Evolutionary conservation across 2,113 vertebrate species (phyloP).

Genomic region (Anhinga rufa): DNA sequence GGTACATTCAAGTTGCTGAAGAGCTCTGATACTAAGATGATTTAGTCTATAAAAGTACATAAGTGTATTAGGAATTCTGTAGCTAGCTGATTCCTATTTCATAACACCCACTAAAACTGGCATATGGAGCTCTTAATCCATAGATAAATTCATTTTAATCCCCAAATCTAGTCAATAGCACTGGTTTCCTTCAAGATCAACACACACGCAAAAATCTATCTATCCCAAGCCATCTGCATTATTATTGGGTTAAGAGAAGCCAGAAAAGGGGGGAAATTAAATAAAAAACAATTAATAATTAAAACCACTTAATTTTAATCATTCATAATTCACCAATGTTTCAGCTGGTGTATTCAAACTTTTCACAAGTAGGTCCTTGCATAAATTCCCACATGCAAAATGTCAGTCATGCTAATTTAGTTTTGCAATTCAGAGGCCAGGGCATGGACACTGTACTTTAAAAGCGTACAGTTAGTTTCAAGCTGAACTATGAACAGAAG

Average conservation of each 20-base stretch:
- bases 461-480: neutral
- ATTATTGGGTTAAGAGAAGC: neutral
- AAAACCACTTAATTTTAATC: neutral
- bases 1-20: slow-evolving; percentile 20
- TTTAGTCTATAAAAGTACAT: slow-evolving; percentile 13
- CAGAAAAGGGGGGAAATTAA: neutral
- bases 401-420: neutral
- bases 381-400: slow-evolving; percentile 31
- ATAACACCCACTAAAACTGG: neutral
- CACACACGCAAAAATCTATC: neutral
- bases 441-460: neutral
- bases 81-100: slow-evolving; percentile 14
- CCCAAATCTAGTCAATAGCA: neutral
- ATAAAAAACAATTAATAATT: neutral
- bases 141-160: slow-evolving; percentile 42
- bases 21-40: slow-evolving; percentile 30
- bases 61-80: slow-evolving; percentile 20
- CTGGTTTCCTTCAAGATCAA: neutral
- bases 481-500: neutral
- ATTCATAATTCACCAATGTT: slow-evolving; percentile 28
- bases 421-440: neutral
- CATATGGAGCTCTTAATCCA: slow-evolving; percentile 1
- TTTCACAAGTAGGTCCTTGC: neutral
- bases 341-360: slow-evolving; percentile 3
- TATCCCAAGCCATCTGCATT: neutral